Conservation (phyloP, 2,888 invertebrate species). For the Hemicrepidius hirtus region DNA sequence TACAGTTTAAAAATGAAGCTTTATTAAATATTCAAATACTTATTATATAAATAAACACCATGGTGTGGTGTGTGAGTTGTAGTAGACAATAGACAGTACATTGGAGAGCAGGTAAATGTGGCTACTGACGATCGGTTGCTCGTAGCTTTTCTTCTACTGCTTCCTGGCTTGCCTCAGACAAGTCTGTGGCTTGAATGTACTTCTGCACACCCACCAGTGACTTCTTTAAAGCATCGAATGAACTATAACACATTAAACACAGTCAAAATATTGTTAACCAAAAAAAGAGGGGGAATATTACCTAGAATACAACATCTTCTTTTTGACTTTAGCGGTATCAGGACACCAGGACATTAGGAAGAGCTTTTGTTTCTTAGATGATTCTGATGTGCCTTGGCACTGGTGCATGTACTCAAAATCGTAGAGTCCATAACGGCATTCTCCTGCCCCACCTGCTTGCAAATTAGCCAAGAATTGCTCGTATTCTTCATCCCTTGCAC, state of each 20-base stretch:
- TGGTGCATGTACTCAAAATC: constrained; percentile 99
- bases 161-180: constrained; percentile 94
- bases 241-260: constrained; percentile 89
- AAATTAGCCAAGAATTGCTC: constrained; percentile 95
- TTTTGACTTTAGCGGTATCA: constrained; percentile 95
- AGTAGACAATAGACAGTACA: constrained; percentile 63
- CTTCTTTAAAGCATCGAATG: constrained; percentile 98
- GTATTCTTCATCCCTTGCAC: constrained; percentile 92
- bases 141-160: constrained; percentile 95
- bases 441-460: constrained; percentile 91
- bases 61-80: constrained; percentile 65
- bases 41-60: constrained; percentile 71
- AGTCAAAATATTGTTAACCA: constrained; percentile 64
- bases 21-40: constrained; percentile 72
- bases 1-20: constrained; percentile 72
- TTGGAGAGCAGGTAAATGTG: constrained; percentile 53
- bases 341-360: constrained; percentile 99
- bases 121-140: constrained; percentile 93
- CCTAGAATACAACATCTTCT: constrained; percentile 90
- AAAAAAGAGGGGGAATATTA: constrained; percentile 60
- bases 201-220: constrained; percentile 97
- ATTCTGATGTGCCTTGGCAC: constrained; percentile 97
- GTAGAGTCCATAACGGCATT: constrained; percentile 98
- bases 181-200: constrained; percentile 97
- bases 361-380: constrained; percentile 97